Conservation (phyloP, 2,888 invertebrate species). For the Oscheius sp. region DNA sequence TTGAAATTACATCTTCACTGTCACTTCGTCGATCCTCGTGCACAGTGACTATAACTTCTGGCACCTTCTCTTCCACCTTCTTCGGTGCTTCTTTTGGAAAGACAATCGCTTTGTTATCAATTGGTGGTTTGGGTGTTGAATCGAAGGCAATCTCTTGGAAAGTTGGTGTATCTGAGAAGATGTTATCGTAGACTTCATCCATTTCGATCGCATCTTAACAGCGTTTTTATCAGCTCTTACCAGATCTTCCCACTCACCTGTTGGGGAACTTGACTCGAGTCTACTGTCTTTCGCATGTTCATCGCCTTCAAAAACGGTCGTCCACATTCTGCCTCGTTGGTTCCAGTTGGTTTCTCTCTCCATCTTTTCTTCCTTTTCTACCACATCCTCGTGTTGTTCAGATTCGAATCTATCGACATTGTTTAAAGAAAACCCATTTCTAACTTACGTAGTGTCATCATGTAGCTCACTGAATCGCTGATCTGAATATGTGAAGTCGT, state of each 20-base stretch:
- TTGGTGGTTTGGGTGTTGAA: conserved; percentile 24
- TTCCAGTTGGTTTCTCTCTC: conserved; percentile 12
- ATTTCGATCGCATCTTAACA: conserved; percentile 57
- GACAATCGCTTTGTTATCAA: background rate
- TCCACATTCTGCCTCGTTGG: conserved; percentile 66
- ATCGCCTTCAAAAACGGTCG: conserved; percentile 71
- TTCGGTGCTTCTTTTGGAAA: background rate
- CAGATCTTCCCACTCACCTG: background rate
- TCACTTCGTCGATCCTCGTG: conserved; percentile 51
- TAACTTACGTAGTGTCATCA: conserved; percentile 19
- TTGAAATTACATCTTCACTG: conserved; percentile 45
- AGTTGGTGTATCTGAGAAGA: conserved; percentile 34
- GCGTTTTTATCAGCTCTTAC: too few relatives aligned
- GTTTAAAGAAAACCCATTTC: background rate
- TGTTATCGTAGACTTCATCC: conserved; percentile 56
- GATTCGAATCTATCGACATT: conserved; percentile 26
- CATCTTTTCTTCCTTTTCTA: conserved; percentile 27
- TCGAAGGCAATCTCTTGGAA: conserved; percentile 46
- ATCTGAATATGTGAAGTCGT: conserved; percentile 58
- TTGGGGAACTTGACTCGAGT: background rate
- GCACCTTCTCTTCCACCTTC: conserved; percentile 27
- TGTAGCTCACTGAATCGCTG: conserved; percentile 50
- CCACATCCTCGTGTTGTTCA: conserved; percentile 7
- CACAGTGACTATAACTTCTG: conserved; percentile 47
- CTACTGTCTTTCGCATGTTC: conserved; percentile 47